Conservation (phyloP, 2,113 vertebrate species). For the Picathartes gymnocephalus region DNA sequence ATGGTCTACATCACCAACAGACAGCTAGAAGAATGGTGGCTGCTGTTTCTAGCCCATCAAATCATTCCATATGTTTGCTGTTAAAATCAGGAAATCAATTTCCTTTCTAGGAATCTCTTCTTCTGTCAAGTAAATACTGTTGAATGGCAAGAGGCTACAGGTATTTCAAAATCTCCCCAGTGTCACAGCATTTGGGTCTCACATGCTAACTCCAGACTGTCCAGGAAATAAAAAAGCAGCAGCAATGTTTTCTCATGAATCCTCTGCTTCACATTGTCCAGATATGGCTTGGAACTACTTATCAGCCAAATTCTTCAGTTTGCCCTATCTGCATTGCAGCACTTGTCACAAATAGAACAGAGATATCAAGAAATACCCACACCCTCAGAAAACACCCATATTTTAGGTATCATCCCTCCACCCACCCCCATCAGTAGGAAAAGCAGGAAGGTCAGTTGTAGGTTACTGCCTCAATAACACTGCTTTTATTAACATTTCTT, state of each 20-base stretch:
- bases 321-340: not conserved
- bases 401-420: not conserved
- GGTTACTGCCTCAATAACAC: not conserved
- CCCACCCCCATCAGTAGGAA: not conserved
- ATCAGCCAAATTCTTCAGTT: not conserved
- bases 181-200: not conserved
- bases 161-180: not conserved
- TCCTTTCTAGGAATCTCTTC: not conserved
- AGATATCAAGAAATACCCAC: not conserved
- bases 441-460: not conserved
- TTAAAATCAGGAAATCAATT: not conserved
- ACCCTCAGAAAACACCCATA: not conserved
- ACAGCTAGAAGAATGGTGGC: not conserved
- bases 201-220: not conserved
- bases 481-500: not conserved
- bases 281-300: not conserved
- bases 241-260: not conserved
- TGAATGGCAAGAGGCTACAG: not conserved
- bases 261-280: not conserved
- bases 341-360: slow-evolving; percentile 23
- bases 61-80: not conserved
- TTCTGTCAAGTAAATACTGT: not conserved
- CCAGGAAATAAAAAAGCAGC: not conserved
- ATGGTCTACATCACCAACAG: not conserved
- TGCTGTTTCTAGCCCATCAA: not conserved